phyloP scores from a whole-genome alignment of 1,140 invertebrate species.

The Cheumatopsyche charites region DNA sequence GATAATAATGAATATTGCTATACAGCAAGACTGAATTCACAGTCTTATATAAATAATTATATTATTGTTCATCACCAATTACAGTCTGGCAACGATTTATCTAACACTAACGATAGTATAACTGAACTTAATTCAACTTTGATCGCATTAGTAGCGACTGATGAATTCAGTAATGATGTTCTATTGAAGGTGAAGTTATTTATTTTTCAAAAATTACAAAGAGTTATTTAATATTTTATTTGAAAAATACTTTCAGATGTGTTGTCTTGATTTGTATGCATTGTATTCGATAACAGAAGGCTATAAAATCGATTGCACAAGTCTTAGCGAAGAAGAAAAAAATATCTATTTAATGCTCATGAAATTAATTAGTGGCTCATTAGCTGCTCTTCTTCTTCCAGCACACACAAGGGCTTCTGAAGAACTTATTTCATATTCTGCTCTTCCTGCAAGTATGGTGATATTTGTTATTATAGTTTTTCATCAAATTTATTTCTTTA shows the following conservation, averaged over 20 bases:
- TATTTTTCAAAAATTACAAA: slow-evolving; percentile 7
- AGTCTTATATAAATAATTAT: slow-evolving; percentile 35
- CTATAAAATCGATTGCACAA: slow-evolving; percentile 53
- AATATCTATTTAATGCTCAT: slow-evolving; percentile 65
- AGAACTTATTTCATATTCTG: slow-evolving; percentile 69
- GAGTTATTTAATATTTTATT: slow-evolving; percentile 20
- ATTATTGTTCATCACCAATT: slow-evolving; percentile 51
- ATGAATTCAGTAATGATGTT: slow-evolving; percentile 75
- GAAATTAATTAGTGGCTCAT: slow-evolving; percentile 69
- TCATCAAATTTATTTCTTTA: not conserved
- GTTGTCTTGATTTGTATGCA: slow-evolving; percentile 76
- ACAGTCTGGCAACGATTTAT: slow-evolving; percentile 65
- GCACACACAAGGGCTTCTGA: slow-evolving; percentile 70
- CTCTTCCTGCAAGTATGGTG: slow-evolving; percentile 70
- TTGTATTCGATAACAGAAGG: slow-evolving; percentile 67
- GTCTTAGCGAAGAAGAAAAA: slow-evolving; percentile 57
- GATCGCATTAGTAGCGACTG: slow-evolving; percentile 76
- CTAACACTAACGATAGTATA: slow-evolving; percentile 64
- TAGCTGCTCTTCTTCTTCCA: slow-evolving; percentile 75
- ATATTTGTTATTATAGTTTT: slow-evolving; percentile 24
- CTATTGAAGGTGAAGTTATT: slow-evolving; percentile 63
- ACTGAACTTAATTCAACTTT: slow-evolving; percentile 71
- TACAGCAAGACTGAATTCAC: slow-evolving; percentile 10
- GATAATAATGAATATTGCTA: not conserved
- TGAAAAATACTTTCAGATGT: slow-evolving; percentile 62